Percentiles rank a stretch among this genome's conserved stretches.
Conservation (phyloP, 2,888 invertebrate species). For the Pteria penguin region DNA sequence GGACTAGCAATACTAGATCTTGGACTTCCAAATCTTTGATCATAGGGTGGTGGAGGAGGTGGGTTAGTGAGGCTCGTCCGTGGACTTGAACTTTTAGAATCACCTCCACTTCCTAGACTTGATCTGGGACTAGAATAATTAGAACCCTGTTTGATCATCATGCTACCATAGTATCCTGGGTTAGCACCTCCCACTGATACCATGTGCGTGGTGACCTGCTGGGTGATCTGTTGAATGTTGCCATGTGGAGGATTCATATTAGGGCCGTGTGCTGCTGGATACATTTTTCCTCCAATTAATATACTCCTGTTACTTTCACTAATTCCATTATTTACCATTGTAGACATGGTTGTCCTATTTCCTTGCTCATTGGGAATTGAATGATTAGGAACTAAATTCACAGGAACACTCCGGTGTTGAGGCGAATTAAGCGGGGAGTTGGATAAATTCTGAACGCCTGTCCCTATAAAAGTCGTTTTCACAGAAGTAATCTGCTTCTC, state of each 20-base stretch:
- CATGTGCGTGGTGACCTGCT: conserved; percentile 28
- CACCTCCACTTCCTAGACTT: conserved; percentile 72
- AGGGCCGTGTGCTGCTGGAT: conserved; percentile 57
- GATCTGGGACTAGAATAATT: conserved; percentile 78
- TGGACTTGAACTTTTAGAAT: conserved; percentile 74
- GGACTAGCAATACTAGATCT: conserved; percentile 71
- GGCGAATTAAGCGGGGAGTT: no score
- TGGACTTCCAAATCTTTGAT: conserved; percentile 61
- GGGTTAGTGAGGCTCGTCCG: conserved; percentile 69
- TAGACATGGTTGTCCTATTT: no score
- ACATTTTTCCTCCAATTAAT: conserved; percentile 60
- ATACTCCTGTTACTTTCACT: conserved; percentile 55
- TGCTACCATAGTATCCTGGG: conserved; percentile 42
- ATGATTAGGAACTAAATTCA: no score
- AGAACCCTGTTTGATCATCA: conserved; percentile 46
- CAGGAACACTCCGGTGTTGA: no score
- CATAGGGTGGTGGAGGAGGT: conserved; percentile 66
- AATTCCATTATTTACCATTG: conserved; percentile 15
- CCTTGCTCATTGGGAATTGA: no score
- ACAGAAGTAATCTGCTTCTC: neutral
- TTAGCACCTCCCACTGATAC: conserved; percentile 42
- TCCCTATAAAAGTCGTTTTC: no score
- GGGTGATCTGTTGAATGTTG: conserved; percentile 30
- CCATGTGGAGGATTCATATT: conserved; percentile 8
- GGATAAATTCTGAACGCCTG: no score